Base-by-base conservation (phyloP, 2,888 invertebrate species). In the Quadriops clusia region DNA sequence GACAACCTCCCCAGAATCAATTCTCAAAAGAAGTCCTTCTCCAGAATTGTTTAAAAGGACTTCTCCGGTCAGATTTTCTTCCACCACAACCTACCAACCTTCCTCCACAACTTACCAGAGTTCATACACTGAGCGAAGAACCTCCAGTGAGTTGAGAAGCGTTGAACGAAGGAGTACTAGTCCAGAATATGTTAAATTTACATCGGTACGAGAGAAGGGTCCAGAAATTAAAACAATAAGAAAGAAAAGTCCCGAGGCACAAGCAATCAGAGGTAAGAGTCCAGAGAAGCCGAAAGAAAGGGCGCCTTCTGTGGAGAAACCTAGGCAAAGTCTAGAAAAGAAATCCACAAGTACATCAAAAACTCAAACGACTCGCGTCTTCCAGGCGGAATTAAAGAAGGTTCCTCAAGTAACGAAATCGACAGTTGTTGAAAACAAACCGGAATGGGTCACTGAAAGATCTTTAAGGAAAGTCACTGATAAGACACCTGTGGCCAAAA, bases 361-460 rank as follows among this genome's bases (percentile, higher is more conserved):
- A 23, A 24, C 24, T 5, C 28, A 28, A 10, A 25, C 15, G 2
- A 20, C 32, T 3, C 43, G 34, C 30, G 28, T 48, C 32, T 47
- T 47, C 38, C 37, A 45, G 34, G 40, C 46, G 5, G 48, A 46
- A 21, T 36, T 54, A 20, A 58, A 51, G 36, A 53, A 50, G 33
- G 43, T 39, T 52, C 56, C 28, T 55, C 63, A 51, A 58, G 44
- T 51, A 12, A 38, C 36, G 13, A 67, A 64, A 42, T n/a, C n/a
- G n/a, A 51, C 45, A 12, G 33, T 45, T 3, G 57, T 56, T 10
- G 70, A 69, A 11, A 67, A 68, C 16, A 72, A 71, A 41, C 75
- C 75, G 0, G 69, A 72, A 11, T 76, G 75, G 75, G 65, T 70
- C 5, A 72, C 63, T 3, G 69, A 67, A 47, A 65, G 72, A 37